Conservation (phyloP, 2,113 vertebrate species). For the Nerophis ophidion region DNA sequence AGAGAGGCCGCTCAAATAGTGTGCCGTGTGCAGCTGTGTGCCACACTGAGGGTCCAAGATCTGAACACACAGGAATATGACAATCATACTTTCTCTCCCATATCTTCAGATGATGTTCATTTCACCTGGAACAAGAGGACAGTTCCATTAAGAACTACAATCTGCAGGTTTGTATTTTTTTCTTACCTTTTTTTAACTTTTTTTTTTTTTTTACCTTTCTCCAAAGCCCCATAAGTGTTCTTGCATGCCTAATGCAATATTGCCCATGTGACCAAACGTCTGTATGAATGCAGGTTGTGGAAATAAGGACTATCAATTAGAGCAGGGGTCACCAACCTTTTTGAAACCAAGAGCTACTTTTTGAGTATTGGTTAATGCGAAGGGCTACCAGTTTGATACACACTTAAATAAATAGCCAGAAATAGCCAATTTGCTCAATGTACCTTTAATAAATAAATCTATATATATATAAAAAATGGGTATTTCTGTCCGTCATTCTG, state of each 20-base stretch:
- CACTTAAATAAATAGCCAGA: too few species aligned
- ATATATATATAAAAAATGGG: too few species aligned
- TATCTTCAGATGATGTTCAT: not conserved
- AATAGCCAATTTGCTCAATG: too few species aligned
- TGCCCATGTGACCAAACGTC: constrained; percentile 20
- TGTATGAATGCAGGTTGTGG: not conserved
- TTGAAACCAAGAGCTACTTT: too few species aligned
- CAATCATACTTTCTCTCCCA: not conserved
- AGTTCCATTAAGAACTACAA: not conserved
- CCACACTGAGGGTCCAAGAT: constrained; percentile 20
- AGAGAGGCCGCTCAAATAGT: constrained; percentile 17
- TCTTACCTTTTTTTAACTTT: too few species aligned
- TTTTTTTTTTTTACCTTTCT: not conserved
- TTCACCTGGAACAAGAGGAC: constrained; percentile 8
- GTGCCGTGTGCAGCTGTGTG: constrained; percentile 25
- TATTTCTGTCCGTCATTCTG: too few species aligned
- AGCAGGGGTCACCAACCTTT: too few species aligned
- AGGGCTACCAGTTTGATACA: too few species aligned
- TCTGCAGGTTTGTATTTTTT: constrained; percentile 43
- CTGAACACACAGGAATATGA: not conserved
- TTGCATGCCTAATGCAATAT: constrained; percentile 16
- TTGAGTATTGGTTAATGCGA: too few species aligned
- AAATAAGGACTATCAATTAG: not conserved
- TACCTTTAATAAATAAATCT: too few species aligned
- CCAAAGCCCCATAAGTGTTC: not conserved